These are phyloP conservation scores for Zaprionus kolodkinae DNA, from an alignment of 1,140 invertebrate species.

Conservation along the genomic window DNA sequence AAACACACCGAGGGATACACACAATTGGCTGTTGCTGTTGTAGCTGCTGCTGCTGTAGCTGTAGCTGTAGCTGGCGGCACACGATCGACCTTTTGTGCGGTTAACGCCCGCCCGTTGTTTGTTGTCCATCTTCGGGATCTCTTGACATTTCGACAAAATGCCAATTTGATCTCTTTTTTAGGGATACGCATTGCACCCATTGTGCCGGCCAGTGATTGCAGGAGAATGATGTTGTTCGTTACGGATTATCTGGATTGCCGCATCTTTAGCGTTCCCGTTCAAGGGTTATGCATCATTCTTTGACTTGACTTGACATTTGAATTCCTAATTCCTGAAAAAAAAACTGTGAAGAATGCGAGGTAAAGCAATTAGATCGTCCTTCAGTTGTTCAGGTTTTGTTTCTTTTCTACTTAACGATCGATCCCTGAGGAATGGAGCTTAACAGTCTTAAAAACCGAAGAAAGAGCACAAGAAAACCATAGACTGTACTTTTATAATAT, in stretches of 20 bases:
- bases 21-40: conserved; percentile 20
- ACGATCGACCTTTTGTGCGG: conserved; percentile 65
- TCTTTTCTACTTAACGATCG: conserved; percentile 35
- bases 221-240: conserved; percentile 69
- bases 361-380: conserved; percentile 56
- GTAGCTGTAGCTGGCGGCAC: conserved; percentile 25
- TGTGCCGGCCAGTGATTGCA: conserved; percentile 50
- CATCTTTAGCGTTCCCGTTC: conserved; percentile 47
- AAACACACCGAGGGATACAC: not conserved
- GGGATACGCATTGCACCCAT: conserved; percentile 4
- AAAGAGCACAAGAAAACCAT: not conserved
- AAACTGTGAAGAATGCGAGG: conserved; percentile 19
- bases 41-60: conserved; percentile 14
- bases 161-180: conserved; percentile 33
- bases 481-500: not conserved
- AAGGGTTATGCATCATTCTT: conserved; percentile 73
- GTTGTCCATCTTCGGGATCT: conserved; percentile 45
- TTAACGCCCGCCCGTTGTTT: conserved; percentile 70
- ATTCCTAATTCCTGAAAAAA: conserved; percentile 20
- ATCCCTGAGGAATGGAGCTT: conserved; percentile 51
- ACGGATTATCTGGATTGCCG: conserved; percentile 61
- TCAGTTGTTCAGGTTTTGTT: not conserved
- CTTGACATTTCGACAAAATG: conserved; percentile 46
- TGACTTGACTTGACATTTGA: conserved; percentile 64
- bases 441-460: conserved; percentile 2